These are phyloP conservation scores for Geococcyx californianus DNA, from an alignment of 2,113 vertebrate species.

Conservation along the genomic window DNA sequence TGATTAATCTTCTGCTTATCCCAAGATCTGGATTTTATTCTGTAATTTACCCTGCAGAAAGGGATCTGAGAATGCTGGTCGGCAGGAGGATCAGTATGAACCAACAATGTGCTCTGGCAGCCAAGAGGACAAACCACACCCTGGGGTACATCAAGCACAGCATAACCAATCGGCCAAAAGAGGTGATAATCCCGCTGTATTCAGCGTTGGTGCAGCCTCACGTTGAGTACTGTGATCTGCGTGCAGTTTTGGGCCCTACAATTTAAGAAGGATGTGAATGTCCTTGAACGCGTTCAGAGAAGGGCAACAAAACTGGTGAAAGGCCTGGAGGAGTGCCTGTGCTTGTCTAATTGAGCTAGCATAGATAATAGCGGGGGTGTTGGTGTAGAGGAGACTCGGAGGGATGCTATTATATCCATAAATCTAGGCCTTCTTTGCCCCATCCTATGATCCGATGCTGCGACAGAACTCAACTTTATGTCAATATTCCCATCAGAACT, in stretches of 20 bases:
- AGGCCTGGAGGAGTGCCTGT: background rate
- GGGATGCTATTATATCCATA: background rate
- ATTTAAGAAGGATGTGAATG: background rate
- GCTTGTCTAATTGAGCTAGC: background rate
- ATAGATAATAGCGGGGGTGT: background rate
- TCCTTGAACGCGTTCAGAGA: background rate
- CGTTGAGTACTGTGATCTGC: background rate
- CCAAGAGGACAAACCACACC: background rate
- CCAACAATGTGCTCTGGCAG: background rate
- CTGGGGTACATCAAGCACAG: background rate
- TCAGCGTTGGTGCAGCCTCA: accelerated
- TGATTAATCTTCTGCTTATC: background rate
- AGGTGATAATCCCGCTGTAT: background rate
- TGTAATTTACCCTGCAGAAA: background rate
- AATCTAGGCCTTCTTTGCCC: background rate
- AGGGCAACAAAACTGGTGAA: background rate
- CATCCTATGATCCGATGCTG: background rate
- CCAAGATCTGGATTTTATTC: background rate
- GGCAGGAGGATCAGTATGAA: background rate
- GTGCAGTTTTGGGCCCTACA: background rate
- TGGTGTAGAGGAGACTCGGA: background rate
- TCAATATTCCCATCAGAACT: background rate
- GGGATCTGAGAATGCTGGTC: background rate
- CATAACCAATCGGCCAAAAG: background rate
- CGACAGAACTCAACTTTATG: background rate